These are phyloP conservation scores for Scelioninae gen. 2 DNA, from an alignment of 2,888 invertebrate species.

Conservation along the genomic window DNA sequence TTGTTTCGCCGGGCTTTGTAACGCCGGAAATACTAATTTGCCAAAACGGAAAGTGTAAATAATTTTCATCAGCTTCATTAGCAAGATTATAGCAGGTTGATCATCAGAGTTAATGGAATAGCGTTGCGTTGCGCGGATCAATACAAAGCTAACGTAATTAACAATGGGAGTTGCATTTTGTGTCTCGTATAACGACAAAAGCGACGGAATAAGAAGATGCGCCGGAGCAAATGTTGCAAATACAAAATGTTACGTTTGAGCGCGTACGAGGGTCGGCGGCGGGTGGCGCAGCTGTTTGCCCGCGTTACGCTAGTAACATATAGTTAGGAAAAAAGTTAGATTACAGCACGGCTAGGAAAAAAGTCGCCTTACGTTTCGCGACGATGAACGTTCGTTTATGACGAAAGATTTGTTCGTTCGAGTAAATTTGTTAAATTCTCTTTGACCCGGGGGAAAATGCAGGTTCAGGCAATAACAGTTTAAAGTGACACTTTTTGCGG, in stretches of 20 bases:
- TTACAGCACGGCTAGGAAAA: no score
- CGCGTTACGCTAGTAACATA: no score
- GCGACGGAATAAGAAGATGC: conserved; percentile 55
- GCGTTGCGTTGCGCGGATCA: conserved; percentile 33
- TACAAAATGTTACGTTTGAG: conserved; percentile 45
- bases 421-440: no score
- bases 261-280: conserved; percentile 51
- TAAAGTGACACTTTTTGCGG: no score
- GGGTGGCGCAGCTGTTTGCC: no score
- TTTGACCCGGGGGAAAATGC: no score
- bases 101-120: conserved; percentile 53
- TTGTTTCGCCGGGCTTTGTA: conserved; percentile 43
- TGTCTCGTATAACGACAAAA: conserved; percentile 35
- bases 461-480: no score
- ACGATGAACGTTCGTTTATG: no score
- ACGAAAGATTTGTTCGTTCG: no score
- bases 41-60: conserved; percentile 51
- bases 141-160: conserved; percentile 56
- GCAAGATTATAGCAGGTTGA: conserved; percentile 48
- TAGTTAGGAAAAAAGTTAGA: no score
- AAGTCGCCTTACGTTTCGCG: no score
- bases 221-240: conserved; percentile 52
- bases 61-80: conserved; percentile 51
- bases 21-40: conserved; percentile 41
- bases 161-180: conserved; percentile 44